Evolutionary conservation across 2,888 invertebrate genomes (phyloP).

Genomic region (Pyralis farinalis): DNA sequence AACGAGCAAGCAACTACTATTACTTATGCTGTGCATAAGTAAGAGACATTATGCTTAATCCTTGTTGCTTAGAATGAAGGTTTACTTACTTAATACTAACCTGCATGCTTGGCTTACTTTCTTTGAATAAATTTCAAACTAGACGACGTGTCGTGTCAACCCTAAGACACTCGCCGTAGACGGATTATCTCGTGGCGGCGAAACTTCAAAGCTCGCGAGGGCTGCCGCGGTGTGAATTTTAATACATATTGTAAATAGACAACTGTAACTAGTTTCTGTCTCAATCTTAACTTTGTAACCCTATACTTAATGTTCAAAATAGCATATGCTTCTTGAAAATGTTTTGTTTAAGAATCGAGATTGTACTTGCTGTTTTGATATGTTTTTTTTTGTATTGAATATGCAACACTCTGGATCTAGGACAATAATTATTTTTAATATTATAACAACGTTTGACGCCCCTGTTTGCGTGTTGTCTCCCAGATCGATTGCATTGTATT

Average conservation of each 20-base stretch:
- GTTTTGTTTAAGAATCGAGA: background rate
- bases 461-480: no score
- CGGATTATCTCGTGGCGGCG: slow-evolving; percentile 46
- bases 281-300: background rate
- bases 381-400: no score
- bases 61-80: background rate
- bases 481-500: no score
- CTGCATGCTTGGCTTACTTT: slow-evolving; percentile 7
- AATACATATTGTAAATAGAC: slow-evolving; percentile 18
- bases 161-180: slow-evolving; percentile 12
- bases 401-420: no score
- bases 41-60: no score
- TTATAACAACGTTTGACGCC: no score
- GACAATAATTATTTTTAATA: no score
- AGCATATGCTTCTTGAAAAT: no score
- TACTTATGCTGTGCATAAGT: no score
- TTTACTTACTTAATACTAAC: slow-evolving; percentile 1
- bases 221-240: slow-evolving; percentile 47
- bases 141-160: slow-evolving; percentile 9
- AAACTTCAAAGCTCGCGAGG: slow-evolving; percentile 49
- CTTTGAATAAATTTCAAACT: slow-evolving; percentile 4
- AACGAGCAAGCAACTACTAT: no score
- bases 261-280: slow-evolving; percentile 16
- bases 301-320: no score
- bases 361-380: no score